These are phyloP conservation scores for Emmelina monodactyla DNA, from an alignment of 2,888 invertebrate species.

Conservation along the genomic window DNA sequence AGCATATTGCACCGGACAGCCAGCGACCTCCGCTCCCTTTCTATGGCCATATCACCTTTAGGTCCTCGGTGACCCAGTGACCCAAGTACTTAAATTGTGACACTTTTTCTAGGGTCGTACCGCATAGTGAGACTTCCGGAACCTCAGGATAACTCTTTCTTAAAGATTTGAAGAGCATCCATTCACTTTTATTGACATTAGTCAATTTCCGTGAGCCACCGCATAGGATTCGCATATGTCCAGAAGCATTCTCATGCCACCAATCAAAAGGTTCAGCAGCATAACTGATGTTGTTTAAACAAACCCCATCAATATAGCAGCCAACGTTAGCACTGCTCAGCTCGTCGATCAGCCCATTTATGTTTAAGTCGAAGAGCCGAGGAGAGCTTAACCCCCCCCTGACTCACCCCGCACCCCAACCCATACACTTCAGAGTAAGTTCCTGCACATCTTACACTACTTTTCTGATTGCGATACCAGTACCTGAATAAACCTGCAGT, in stretches of 20 bases:
- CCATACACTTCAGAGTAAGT: not conserved
- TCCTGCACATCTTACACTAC: not conserved
- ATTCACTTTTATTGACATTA: too few species aligned
- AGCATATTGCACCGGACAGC: slow-evolving; percentile 6
- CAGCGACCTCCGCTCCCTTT: slow-evolving; percentile 6
- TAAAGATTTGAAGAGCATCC: not conserved
- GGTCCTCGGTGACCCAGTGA: slow-evolving; percentile 3
- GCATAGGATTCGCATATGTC: not conserved
- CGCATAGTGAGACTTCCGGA: not conserved
- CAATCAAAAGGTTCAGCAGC: not conserved
- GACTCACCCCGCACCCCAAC: not conserved
- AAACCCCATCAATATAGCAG: too few species aligned
- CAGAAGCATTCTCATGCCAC: not conserved
- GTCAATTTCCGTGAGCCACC: not conserved
- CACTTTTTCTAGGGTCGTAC: not conserved
- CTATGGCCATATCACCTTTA: slow-evolving; percentile 4
- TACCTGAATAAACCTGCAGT: not conserved
- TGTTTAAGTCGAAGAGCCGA: too few species aligned
- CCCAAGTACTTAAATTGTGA: not conserved
- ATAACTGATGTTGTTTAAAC: not conserved
- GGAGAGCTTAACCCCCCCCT: too few species aligned
- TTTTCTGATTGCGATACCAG: too few species aligned
- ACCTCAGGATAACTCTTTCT: not conserved
- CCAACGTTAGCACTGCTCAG: not conserved
- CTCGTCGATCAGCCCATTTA: not conserved